phyloP scores from a whole-genome alignment of 2,797 vertebrate species.

The Pangasius macronema region DNA sequence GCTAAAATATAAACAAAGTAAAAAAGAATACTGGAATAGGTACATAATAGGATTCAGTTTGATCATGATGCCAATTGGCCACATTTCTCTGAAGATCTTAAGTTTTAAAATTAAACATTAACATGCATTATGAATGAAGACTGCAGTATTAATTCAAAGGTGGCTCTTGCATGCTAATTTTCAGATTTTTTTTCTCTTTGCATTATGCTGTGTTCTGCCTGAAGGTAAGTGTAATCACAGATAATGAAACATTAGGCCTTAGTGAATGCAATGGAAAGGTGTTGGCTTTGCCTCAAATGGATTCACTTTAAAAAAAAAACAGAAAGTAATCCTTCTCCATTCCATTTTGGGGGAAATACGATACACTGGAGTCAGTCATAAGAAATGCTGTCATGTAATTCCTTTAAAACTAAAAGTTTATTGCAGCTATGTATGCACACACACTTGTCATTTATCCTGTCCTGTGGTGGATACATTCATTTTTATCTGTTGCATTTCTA shows the following conservation, averaged over 20 bases:
- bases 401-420: neutral
- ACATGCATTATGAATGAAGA: neutral
- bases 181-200: neutral
- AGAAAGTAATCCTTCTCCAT: neutral
- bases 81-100: too few species aligned
- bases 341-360: neutral
- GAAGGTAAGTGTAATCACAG: slow-evolving; percentile 34
- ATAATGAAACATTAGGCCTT: slow-evolving; percentile 25
- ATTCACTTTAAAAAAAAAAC: neutral
- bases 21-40: neutral
- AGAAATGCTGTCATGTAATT: neutral
- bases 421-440: neutral
- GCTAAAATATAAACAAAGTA: neutral
- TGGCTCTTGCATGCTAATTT: slow-evolving; percentile 8
- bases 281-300: neutral
- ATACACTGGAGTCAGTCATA: neutral
- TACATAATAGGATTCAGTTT: neutral
- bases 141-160: slow-evolving; percentile 6
- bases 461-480: slow-evolving; percentile 57
- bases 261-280: neutral
- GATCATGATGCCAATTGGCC: neutral
- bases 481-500: slow-evolving; percentile 59
- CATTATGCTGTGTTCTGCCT: neutral
- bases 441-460: neutral
- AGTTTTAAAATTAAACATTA: neutral